Conservation (phyloP, 2,797 vertebrate genomes). For the Salmo trutta region DNA sequence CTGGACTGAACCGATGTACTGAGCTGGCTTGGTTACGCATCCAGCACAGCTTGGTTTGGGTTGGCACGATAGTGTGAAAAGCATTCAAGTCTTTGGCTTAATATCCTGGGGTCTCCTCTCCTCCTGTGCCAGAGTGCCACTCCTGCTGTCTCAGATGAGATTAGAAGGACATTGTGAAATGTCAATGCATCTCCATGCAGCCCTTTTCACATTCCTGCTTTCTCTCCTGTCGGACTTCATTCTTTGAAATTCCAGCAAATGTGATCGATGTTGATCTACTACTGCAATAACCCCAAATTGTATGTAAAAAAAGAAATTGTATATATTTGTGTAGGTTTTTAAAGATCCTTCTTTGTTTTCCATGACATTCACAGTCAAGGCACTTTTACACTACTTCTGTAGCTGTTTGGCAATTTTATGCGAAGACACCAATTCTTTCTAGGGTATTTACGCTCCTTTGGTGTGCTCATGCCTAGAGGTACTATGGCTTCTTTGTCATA, state of each 20-base stretch:
- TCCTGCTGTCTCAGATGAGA: slow-evolving; percentile 64
- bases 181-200: slow-evolving; percentile 29
- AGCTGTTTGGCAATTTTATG: slow-evolving; percentile 4
- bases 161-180: slow-evolving; percentile 55
- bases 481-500: not conserved
- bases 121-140: slow-evolving; percentile 32
- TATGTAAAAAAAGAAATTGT: not conserved
- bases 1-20: not conserved
- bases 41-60: not conserved
- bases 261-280: slow-evolving; percentile 8
- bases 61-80: not conserved
- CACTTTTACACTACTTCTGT: not conserved
- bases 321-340: not conserved
- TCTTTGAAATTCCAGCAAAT: slow-evolving; percentile 34
- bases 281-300: slow-evolving; percentile 43
- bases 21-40: not conserved
- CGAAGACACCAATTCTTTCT: slow-evolving; percentile 26
- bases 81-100: not conserved
- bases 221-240: not conserved
- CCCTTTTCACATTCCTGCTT: slow-evolving; percentile 12
- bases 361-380: not conserved
- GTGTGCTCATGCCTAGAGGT: not conserved
- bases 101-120: slow-evolving; percentile 8
- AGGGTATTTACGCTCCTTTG: not conserved
- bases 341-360: not conserved